A percentile compares a stretch with the other conserved stretches of the same genome.
Conservation (phyloP, 2,888 invertebrate species). For the Cyaniris semiargus region DNA sequence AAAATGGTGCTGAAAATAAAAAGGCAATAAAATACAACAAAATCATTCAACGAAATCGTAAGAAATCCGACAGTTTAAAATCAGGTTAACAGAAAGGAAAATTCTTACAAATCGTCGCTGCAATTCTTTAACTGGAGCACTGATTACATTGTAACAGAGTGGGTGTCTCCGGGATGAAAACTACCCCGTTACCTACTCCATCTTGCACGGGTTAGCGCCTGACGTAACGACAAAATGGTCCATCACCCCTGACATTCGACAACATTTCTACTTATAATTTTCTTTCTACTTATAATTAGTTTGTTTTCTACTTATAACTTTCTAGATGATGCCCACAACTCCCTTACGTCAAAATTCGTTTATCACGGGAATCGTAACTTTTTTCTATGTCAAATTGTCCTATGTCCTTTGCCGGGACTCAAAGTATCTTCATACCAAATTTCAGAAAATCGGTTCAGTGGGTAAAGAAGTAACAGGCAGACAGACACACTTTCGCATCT, state of each 20-base stretch:
- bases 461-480: too few species aligned
- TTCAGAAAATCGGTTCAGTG: too few species aligned
- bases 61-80: neutral
- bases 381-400: too few species aligned
- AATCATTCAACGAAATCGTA: neutral
- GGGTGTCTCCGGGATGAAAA: conserved; percentile 31
- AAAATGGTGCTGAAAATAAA: too few species aligned
- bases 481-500: too few species aligned
- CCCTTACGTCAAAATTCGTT: too few species aligned
- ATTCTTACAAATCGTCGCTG: conserved; percentile 19
- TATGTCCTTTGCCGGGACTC: too few species aligned
- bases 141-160: conserved; percentile 9
- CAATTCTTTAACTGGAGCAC: neutral
- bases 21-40: neutral
- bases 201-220: conserved; percentile 32
- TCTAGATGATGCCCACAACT: too few species aligned
- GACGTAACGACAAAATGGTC: conserved; percentile 30
- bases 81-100: neutral
- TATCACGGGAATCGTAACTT: too few species aligned
- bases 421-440: too few species aligned
- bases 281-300: neutral
- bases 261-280: neutral
- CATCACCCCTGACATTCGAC: neutral
- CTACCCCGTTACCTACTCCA: conserved; percentile 44
- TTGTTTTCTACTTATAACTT: too few species aligned